phyloP scores from a whole-genome alignment of 2,888 invertebrate genomes.

The Phania funesta region DNA sequence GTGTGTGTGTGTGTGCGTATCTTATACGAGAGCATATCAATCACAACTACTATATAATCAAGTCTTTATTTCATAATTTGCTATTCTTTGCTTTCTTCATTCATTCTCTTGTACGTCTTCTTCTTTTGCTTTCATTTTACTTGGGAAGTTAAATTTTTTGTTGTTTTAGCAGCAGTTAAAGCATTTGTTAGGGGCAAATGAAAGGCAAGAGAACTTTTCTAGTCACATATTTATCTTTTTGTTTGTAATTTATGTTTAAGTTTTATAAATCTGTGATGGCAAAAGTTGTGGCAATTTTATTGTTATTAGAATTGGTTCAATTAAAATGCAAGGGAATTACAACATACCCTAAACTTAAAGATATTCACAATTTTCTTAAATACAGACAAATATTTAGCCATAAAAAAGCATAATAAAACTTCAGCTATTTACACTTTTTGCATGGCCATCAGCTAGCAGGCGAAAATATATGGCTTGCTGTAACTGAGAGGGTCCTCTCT shows the following conservation, averaged over 20 bases:
- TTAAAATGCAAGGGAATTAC: background rate
- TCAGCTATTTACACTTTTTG: too few relatives aligned
- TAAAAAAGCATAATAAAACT: too few relatives aligned
- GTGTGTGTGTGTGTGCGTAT: background rate
- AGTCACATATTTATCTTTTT: constrained; percentile 11
- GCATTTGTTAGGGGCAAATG: background rate
- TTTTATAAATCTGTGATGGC: background rate
- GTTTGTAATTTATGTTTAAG: background rate
- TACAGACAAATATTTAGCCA: too few relatives aligned
- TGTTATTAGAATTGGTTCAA: background rate
- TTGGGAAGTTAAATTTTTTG: constrained; percentile 45
- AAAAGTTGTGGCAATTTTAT: background rate
- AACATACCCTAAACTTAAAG: too few relatives aligned
- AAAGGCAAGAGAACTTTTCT: constrained; percentile 15
- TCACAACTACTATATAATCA: constrained; percentile 55
- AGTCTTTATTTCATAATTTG: constrained; percentile 19
- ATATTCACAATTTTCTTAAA: too few relatives aligned
- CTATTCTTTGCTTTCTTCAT: constrained; percentile 3
- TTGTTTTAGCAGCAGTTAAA: background rate
- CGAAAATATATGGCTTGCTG: too few relatives aligned
- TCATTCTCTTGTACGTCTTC: constrained; percentile 16
- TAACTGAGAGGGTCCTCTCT: too few relatives aligned
- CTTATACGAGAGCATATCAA: constrained; percentile 45
- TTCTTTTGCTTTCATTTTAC: constrained; percentile 27
- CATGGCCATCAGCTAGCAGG: too few relatives aligned